Conservation (phyloP, 2,113 vertebrate species). For the Brevimyrus niger region DNA sequence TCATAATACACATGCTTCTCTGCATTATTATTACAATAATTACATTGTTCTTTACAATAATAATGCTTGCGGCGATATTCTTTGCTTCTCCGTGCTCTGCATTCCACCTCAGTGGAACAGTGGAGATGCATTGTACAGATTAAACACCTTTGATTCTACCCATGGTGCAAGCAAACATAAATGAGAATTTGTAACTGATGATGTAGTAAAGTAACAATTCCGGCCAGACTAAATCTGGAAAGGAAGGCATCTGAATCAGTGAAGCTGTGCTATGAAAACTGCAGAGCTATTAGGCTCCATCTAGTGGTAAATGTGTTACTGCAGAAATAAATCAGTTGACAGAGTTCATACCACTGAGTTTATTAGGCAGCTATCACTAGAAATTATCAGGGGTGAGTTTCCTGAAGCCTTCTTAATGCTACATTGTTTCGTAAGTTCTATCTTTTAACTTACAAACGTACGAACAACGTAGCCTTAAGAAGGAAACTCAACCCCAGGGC, state of each 20-base stretch:
- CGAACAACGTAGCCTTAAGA: no score
- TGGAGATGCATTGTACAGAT: not conserved
- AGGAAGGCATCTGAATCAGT: not conserved
- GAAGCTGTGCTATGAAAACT: not conserved
- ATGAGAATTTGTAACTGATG: not conserved
- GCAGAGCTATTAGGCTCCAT: not conserved
- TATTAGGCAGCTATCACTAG: not conserved
- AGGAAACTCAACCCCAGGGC: no score
- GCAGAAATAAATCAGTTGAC: not conserved
- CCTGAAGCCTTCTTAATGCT: no score
- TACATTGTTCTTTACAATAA: not conserved
- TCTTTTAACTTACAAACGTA: no score
- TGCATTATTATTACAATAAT: not conserved
- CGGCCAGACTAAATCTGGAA: not conserved
- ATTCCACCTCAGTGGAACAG: not conserved
- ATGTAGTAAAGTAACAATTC: not conserved
- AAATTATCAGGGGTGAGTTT: no score
- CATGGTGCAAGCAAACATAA: not conserved
- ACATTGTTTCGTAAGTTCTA: no score
- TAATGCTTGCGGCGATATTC: not conserved
- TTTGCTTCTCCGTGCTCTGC: not conserved
- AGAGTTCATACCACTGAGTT: not conserved
- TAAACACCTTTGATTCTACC: not conserved
- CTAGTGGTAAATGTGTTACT: not conserved
- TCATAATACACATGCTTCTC: not conserved